Evolutionary conservation across 2,797 vertebrate genomes (phyloP).

Genomic region (Sebastes umbrosus): DNA sequence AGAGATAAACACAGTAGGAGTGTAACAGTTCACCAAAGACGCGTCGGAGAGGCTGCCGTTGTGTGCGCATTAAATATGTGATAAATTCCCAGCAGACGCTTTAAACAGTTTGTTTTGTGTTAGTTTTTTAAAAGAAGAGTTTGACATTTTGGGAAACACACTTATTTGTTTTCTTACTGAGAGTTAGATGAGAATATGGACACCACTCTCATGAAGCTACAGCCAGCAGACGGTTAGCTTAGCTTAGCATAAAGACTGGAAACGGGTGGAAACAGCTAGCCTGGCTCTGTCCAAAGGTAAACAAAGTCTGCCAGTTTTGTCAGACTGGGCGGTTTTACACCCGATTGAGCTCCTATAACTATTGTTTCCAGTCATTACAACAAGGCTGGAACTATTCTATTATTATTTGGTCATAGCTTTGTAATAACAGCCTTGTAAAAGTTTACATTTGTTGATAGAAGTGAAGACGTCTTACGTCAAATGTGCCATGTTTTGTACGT

Average conservation of each 20-base stretch:
- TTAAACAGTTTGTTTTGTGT: not conserved
- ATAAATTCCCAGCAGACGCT: no score
- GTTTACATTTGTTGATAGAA: not conserved
- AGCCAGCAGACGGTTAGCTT: not conserved
- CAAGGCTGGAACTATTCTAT: not conserved
- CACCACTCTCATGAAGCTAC: not conserved
- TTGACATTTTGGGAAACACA: not conserved
- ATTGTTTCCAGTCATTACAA: not conserved
- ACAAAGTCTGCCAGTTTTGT: no score
- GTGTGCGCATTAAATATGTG: not conserved
- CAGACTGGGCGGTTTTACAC: not conserved
- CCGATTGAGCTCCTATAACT: not conserved
- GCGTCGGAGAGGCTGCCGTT: not conserved
- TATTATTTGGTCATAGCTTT: not conserved
- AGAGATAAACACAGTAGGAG: not conserved
- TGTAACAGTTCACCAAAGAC: conserved; percentile 30
- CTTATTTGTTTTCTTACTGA: not conserved
- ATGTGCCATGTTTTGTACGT: not conserved
- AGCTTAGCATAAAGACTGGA: conserved; percentile 3
- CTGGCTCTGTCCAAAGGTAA: no score
- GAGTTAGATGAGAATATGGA: not conserved
- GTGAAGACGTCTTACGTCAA: not conserved
- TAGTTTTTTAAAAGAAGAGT: not conserved
- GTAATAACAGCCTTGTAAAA: not conserved
- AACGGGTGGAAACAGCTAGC: not conserved